Evolutionary conservation across 2,888 invertebrate genomes (phyloP), one percentile per base, ranked within the genome.

Genomic region (Cepaea hortensis): DNA sequence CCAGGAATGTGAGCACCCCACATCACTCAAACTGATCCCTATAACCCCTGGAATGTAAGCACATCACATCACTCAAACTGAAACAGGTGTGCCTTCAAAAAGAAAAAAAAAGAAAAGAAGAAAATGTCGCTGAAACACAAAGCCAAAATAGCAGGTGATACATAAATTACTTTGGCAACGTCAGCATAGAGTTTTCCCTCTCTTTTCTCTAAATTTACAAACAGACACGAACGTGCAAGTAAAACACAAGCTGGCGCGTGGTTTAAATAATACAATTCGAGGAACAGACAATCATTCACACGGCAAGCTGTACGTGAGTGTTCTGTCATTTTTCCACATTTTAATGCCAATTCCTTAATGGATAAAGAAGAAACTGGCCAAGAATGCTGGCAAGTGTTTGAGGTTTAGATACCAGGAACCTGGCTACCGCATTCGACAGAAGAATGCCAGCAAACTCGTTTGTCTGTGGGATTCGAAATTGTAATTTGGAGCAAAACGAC

Each of bases 121-220:
- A 9, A 55, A 55, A 6, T 55, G 11, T 55, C 55, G 46, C 61
- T 46, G 11, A 75, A 75, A 83, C 20, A 83, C 73, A 83, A 83
- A 83, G 73, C 18, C 15, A 55, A 11, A 61, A 61, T 65, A 84
- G 77, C 84, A 84, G 84, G 84, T 84, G 84, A 76, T 65, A 46
- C n/a, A 84, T 65, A 84, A 76, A 84, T 84, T 62, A 68, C n/a
- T 77, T 84, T 84, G 84, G 84, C 84, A 84, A 77, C 76, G 68
- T 55, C n/a, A 62, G n/a, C 62, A 18, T 15, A 23, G 62, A 6
- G 61, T 61, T 84, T 50, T 62, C 61, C 61, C 23, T 23, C 18
- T 75, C 9, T 72, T 50, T 4, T n/a, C 13, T 50, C 65, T 3
- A 62, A 68, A 23, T 81, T 81, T 65, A 81, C 72, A 81, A 72